These are phyloP conservation scores for Bagarius yarrelli DNA, from an alignment of 2,113 vertebrate genomes.

Conservation along the genomic window DNA sequence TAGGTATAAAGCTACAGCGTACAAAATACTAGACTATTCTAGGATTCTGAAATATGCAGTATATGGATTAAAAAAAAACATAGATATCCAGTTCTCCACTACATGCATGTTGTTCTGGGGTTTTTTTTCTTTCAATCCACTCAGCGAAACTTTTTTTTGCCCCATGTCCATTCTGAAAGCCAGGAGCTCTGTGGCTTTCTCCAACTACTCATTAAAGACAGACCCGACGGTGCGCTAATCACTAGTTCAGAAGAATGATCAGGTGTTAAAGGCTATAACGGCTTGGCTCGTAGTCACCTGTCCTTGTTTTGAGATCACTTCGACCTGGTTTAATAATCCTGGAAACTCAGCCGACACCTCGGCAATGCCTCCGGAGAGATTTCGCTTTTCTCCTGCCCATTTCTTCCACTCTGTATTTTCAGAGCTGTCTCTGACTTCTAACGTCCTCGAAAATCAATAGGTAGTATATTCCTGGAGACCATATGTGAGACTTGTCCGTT, in stretches of 20 bases:
- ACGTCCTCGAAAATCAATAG: constrained; percentile 9
- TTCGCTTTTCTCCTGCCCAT: not conserved
- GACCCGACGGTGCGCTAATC: constrained; percentile 33
- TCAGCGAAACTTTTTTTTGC: not conserved
- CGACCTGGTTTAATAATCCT: constrained; percentile 26
- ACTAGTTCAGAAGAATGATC: constrained; percentile 44
- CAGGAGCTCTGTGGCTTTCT: constrained; percentile 41
- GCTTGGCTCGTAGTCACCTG: constrained; percentile 41
- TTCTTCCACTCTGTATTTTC: not conserved
- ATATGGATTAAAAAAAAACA: not conserved
- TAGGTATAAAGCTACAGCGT: not conserved
- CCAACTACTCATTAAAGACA: constrained; percentile 42
- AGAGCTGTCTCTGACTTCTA: not conserved
- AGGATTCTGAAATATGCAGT: not conserved
- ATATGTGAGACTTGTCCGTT: not conserved
- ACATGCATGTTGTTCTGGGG: constrained; percentile 11
- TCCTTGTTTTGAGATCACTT: constrained; percentile 42
- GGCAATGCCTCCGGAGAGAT: constrained; percentile 26
- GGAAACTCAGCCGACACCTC: constrained; percentile 37
- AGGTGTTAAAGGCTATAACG: constrained; percentile 34
- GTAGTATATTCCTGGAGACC: constrained; percentile 38
- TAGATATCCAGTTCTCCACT: not conserved
- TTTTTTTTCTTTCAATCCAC: not conserved
- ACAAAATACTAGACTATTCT: not conserved
- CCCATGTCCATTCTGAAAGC: constrained; percentile 3